Base-by-base conservation (phyloP, 2,888 invertebrate genomes). In the Seladonia tumulorum region DNA sequence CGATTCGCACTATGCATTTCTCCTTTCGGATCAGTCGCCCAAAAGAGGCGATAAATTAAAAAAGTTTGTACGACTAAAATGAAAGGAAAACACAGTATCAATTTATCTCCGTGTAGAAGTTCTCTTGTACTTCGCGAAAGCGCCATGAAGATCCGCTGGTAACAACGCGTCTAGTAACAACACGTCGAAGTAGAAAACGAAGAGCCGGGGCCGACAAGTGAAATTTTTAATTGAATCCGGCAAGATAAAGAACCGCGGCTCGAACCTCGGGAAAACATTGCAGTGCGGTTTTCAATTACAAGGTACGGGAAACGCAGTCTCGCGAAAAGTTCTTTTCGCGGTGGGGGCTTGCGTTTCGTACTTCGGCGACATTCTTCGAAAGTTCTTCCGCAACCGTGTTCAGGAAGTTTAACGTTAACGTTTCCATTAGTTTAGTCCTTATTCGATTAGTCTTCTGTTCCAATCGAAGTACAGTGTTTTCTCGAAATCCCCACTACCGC, bases 181-280 rank as follows among this genome's bases (percentile, higher is more conserved):
- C 29, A 29, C 5, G 14, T 7, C 29, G 63, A 29, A 29, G 29
- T 29, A 16, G 5, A 3, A n/a, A 57, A 12, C 8, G n/a, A 1
- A 57, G 57, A n/a, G n/a, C n/a, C 12, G 57, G n/a, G n/a, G n/a
- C 57, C 57, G 57, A n/a, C 57, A 57, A 57, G n/a, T 57, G 1
- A n/a, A 57, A 57, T 57, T 57, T 57, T n/a, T 57, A 57, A 57
- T 57, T n/a, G 57, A 57, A n/a, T 57, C 57, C 12, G n/a, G n/a
- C 57, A 57, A 57, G 57, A 57, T 57, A 57, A 57, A 57, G n/a
- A 57, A 57, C 57, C 57, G n/a, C 57, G 57, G n/a, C 12, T n/a
- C n/a, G n/a, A 57, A 57, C n/a, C 12, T 7, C 45, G 4, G 7
- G 5, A 2, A 7, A 45, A 71, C 45, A 45, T 45, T 45, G 42